A percentile compares a stretch with the other conserved stretches of the same genome.
These are phyloP conservation scores for Rousettus leschenaultii DNA, from an alignment of 2,113 vertebrate genomes.

Conservation along the genomic window DNA sequence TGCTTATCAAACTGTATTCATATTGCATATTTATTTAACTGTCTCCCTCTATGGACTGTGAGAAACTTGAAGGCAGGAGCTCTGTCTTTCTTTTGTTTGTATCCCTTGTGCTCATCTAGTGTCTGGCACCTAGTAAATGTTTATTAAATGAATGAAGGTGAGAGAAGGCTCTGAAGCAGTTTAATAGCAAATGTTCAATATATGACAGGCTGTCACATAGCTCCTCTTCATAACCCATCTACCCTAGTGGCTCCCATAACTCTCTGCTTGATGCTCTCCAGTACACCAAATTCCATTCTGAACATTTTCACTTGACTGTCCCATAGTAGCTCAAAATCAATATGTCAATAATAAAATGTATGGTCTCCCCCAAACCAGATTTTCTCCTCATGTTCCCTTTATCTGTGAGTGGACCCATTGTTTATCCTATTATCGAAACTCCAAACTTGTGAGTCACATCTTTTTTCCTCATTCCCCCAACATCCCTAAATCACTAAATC, in stretches of 20 bases:
- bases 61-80: neutral
- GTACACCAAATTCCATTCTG: neutral
- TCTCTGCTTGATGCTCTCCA: neutral
- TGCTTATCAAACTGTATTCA: neutral
- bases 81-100: neutral
- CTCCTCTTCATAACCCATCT: neutral
- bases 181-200: neutral
- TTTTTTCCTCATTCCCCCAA: neutral
- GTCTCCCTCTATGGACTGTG: neutral
- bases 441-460: neutral
- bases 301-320: neutral
- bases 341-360: neutral
- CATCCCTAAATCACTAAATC: neutral
- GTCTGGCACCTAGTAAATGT: neutral
- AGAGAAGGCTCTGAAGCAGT: neutral
- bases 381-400: neutral
- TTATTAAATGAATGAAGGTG: neutral
- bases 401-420: neutral
- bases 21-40: neutral
- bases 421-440: constrained; percentile 1
- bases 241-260: neutral
- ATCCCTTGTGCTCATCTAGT: neutral
- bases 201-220: neutral
- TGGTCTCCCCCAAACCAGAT: neutral
- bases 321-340: neutral